Percentiles rank a stretch among this genome's conserved stretches.
Evolutionary conservation across 1,140 invertebrate species (phyloP).

Genomic region (Pseudachorutes palmiensis): DNA sequence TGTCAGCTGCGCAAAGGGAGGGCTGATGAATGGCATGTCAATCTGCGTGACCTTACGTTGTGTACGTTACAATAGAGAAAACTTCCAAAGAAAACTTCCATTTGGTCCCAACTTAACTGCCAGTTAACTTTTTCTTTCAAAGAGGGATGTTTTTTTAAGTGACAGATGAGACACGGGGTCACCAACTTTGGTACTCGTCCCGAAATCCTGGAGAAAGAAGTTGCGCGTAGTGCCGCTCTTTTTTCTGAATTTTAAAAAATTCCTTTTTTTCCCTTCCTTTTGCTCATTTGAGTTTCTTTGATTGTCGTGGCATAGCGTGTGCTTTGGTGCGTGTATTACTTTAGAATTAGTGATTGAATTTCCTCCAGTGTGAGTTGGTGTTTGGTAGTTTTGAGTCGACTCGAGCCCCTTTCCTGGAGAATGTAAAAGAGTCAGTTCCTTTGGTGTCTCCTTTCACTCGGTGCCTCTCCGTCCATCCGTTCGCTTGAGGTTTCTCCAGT

Average conservation of each 20-base stretch:
- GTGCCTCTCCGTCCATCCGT: neutral
- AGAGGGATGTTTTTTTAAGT: slow-evolving; percentile 8
- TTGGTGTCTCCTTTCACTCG: neutral
- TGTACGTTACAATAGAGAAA: neutral
- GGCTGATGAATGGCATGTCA: neutral
- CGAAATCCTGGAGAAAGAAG: neutral
- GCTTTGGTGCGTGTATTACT: neutral
- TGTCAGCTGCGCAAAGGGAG: neutral
- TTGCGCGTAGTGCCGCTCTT: neutral
- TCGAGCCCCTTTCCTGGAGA: neutral
- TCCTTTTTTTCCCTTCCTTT: neutral
- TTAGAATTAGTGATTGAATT: neutral
- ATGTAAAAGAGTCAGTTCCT: neutral
- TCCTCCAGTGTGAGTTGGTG: neutral
- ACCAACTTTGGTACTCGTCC: neutral
- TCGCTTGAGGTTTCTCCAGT: neutral
- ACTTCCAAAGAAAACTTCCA: neutral
- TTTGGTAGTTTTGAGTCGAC: neutral
- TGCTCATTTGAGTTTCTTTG: neutral
- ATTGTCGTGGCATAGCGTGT: neutral
- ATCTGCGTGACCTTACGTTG: neutral
- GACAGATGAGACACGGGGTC: neutral
- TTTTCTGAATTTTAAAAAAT: too few relatives aligned
- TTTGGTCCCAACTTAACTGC: neutral
- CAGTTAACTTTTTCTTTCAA: neutral